Evolutionary conservation across 2,113 vertebrate species (phyloP), one percentile per base, ranked within the genome.

Genomic region (Tenrec ecaudatus): DNA sequence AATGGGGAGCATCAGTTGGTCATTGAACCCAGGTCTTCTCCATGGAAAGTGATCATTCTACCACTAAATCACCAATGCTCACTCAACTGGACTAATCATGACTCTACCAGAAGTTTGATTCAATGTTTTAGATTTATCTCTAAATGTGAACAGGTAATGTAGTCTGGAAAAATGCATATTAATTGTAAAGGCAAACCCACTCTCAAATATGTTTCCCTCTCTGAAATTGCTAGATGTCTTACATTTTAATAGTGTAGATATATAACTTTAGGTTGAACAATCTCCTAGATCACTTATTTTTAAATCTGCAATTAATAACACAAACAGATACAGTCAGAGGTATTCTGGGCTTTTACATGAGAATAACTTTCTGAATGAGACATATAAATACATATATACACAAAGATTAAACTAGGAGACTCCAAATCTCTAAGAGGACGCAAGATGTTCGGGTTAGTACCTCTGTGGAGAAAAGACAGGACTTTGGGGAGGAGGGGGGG

Each of bases 1-100:
- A 0, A 73, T 73, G n/a, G 36, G 19, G 12, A 7, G 5, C 17
- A 71, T 20, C 33, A n/a, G 17, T n/a, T 33, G 8, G 33, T 16
- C 31, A 73, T 36, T 73, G 17, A 73, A 73, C 33, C 8, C 7
- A 36, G 7, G 9, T 36, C 71, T 73, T 3, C n/a, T 3, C 20
- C 71, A 73, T 22, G 33, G n/a, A 38, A 19, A 16, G 27, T 66
- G 31, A 71, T 15, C 17, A 71, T 19, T 71, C 71, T 36, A 73
- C 19, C 33, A 22, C 33, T 23, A 8, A 36, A 36, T 2, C 33
- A 73, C 16, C 71, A 73, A 10, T 36, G 33, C 4, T 33, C 16
- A 73, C 19, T 36, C 71, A 43, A 1, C 20, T 1, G 0, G 20
- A 40, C 4, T 0, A 17, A 10, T 9, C 0, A 31, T 0, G 0